phyloP scores from a whole-genome alignment of 2,113 vertebrate species.

The Hippocampus zosterae region DNA sequence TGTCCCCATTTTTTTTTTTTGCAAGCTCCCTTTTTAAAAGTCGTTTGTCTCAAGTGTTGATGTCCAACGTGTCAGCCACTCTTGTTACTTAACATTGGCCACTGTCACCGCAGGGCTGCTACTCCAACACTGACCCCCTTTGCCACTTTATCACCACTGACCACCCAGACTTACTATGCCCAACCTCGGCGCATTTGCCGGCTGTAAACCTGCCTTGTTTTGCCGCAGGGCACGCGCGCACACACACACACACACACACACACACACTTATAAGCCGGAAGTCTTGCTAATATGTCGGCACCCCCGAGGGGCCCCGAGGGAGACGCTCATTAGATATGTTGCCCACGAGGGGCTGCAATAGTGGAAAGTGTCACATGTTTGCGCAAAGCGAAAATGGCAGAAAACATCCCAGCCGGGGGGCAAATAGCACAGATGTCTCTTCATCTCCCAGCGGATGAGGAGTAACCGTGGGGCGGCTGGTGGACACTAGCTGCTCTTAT shows the following conservation, averaged over 20 bases:
- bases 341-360: conserved; percentile 40
- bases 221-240: conserved; percentile 24
- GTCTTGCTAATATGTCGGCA: conserved; percentile 56
- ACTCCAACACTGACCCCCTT: conserved; percentile 38
- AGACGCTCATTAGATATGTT: conserved; percentile 58
- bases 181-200: conserved; percentile 37
- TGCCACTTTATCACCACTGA: conserved; percentile 60
- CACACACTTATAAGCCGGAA: conserved; percentile 48
- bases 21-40: not conserved
- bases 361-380: conserved; percentile 68
- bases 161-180: conserved; percentile 63
- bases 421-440: conserved; percentile 60
- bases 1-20: not conserved
- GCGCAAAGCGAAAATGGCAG: conserved; percentile 51
- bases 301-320: conserved; percentile 43
- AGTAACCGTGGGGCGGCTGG: conserved; percentile 2
- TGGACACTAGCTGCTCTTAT: conserved; percentile 49
- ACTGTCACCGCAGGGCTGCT: conserved; percentile 31
- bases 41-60: not conserved
- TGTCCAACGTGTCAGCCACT: conserved; percentile 6
- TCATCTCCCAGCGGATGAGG: conserved; percentile 41
- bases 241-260: not conserved
- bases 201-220: conserved; percentile 51
- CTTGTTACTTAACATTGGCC: conserved; percentile 43
- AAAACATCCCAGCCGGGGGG: conserved; percentile 54